Conservation (phyloP, 2,888 invertebrate species). For the Resseliella maxima region DNA sequence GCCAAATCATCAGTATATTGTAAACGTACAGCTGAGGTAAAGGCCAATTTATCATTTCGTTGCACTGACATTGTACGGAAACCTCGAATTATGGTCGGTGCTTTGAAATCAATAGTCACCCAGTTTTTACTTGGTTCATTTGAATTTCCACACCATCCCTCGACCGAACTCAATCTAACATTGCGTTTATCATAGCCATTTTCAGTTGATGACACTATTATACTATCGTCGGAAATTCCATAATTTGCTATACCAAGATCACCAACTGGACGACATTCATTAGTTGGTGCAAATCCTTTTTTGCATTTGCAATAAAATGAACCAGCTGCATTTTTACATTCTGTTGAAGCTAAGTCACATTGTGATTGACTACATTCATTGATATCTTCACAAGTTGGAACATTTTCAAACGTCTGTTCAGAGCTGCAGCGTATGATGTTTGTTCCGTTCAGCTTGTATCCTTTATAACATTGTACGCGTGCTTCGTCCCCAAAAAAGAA, state of each 20-base stretch:
- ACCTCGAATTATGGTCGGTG: constrained; percentile 88
- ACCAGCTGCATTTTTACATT: constrained; percentile 89
- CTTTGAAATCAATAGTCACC: constrained; percentile 87
- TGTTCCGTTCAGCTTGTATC: constrained; percentile 86
- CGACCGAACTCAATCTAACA: constrained; percentile 80
- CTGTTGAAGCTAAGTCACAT: constrained; percentile 90
- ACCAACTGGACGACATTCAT: constrained; percentile 90
- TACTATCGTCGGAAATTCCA: constrained; percentile 90
- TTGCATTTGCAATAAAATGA: constrained; percentile 91
- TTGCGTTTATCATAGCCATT: constrained; percentile 84
- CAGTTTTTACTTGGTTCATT: constrained; percentile 89
- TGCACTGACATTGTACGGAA: constrained; percentile 91
- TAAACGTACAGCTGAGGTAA: constrained; percentile 87
- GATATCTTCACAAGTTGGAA: constrained; percentile 90
- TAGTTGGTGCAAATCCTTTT: constrained; percentile 83
- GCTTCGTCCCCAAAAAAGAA: constrained; percentile 92
- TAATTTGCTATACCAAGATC: constrained; percentile 85
- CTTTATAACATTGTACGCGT: constrained; percentile 89
- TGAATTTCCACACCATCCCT: constrained; percentile 91
- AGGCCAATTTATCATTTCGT: constrained; percentile 86
- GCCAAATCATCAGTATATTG: constrained; percentile 90
- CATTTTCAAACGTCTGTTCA: constrained; percentile 83
- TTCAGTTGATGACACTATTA: constrained; percentile 85
- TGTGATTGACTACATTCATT: constrained; percentile 91
- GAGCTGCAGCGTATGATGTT: constrained; percentile 87